Evolutionary conservation across 1,140 invertebrate species (phyloP), one percentile per base, ranked within the genome.

Genomic region (Lordiphosa mommai): DNA sequence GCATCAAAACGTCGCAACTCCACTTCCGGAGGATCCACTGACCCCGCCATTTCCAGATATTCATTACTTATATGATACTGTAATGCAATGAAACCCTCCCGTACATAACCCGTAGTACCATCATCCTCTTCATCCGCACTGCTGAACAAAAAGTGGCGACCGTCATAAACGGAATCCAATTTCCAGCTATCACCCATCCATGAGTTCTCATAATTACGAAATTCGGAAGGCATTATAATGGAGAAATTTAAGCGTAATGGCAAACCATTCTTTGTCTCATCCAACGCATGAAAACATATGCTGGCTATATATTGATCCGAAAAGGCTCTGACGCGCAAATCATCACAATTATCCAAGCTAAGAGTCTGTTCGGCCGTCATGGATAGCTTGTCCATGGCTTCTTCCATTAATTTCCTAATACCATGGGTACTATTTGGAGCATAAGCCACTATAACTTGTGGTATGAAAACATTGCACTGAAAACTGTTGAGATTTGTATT

Each of bases 21-120:
- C 1, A 68, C 33, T 8, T 44, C 7, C 0, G 65, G 65, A 4
- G 58, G 6, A 9, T 23, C 13, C 1, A 17, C 14, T 0, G 17
- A 20, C 9, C 48, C 36, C 0, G 61, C 36, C 4, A 49, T 27
- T 3, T 29, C 14, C 12, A 68, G 14, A 33, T 68, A 68, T 13
- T 51, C 13, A 1, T 23, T 6, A 9, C 47, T 20, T 0, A 68
- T 17, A 20, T 30, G 38, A 27, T 68, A 59, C 44, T 68, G 65
- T 12, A 68, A 13, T 0, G 65, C 36, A 16, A 64, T 38, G 23
- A 68, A 57, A 3, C 65, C 65, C 17, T 68, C 65, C 2, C 48
- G 32, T 2, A 68, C 53, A 46, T 59, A 68, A 10, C 38, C 38
- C 5, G 16, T 41, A 10, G 3, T 23, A 3, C 23, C 38, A 3